Evolutionary conservation across 2,888 invertebrate species (phyloP).

Genomic region (Spilarctia lutea): DNA sequence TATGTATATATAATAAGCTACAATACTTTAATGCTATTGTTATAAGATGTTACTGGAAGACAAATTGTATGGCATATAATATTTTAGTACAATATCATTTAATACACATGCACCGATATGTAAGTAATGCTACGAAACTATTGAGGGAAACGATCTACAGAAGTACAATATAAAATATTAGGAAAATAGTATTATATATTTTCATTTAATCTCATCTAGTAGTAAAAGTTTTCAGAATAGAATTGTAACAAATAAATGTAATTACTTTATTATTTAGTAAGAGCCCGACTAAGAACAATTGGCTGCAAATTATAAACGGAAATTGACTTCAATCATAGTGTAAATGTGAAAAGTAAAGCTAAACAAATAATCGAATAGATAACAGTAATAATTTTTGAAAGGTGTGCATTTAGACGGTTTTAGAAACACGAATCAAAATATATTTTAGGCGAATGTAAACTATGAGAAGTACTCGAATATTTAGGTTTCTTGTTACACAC

Average conservation of each 20-base stretch:
- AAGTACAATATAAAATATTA: conserved; percentile 81
- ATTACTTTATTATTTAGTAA: conserved; percentile 44
- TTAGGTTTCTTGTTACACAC: too few species aligned
- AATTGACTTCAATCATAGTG: neutral
- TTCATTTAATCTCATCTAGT: conserved; percentile 64
- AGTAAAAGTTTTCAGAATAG: conserved; percentile 76
- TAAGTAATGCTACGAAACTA: conserved; percentile 80
- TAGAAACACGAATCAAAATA: too few species aligned
- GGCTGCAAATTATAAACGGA: neutral
- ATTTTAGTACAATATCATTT: conserved; percentile 75
- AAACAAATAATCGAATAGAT: too few species aligned
- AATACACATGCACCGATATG: conserved; percentile 83
- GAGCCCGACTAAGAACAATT: conserved; percentile 43
- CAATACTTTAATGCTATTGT: conserved; percentile 84
- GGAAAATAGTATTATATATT: conserved; percentile 80
- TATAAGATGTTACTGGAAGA: conserved; percentile 86
- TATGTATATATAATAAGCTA: conserved; percentile 84
- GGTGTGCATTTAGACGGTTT: too few species aligned
- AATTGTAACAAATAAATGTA: conserved; percentile 58
- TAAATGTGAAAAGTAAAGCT: too few species aligned
- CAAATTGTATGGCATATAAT: conserved; percentile 87
- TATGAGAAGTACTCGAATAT: too few species aligned
- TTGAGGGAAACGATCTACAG: conserved; percentile 76
- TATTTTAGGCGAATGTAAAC: too few species aligned
- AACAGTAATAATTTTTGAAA: too few species aligned